Conservation (phyloP, 1,140 invertebrate species). For the Megathymus violae region DNA sequence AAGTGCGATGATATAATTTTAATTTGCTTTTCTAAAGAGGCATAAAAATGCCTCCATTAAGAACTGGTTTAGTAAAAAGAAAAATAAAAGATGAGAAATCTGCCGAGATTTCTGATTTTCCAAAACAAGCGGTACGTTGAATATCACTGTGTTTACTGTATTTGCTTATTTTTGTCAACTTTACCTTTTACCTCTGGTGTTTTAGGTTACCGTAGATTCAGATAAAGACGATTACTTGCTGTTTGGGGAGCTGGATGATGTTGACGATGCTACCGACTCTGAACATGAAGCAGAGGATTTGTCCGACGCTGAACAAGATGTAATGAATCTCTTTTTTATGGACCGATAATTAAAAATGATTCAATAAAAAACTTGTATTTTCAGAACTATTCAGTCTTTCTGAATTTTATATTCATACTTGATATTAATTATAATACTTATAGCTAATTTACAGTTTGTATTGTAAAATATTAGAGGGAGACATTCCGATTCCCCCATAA, state of each 20-base stretch:
- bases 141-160: slow-evolving; percentile 14
- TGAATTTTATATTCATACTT: background rate
- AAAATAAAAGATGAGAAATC: slow-evolving; percentile 49
- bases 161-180: slow-evolving; percentile 7
- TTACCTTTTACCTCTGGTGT: slow-evolving; percentile 1
- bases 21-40: background rate
- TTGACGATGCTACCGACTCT: slow-evolving; percentile 61
- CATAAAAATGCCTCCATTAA: slow-evolving; percentile 71
- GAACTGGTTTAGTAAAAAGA: slow-evolving; percentile 65
- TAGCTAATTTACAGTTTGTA: too few relatives aligned
- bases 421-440: too few relatives aligned
- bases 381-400: too few relatives aligned
- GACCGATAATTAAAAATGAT: too few relatives aligned
- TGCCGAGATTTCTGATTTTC: slow-evolving; percentile 27
- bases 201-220: slow-evolving; percentile 39
- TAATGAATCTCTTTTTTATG: slow-evolving; percentile 40
- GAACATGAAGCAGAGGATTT: slow-evolving; percentile 51
- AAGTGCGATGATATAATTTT: background rate
- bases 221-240: slow-evolving; percentile 55
- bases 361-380: too few relatives aligned
- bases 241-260: slow-evolving; percentile 50
- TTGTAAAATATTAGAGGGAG: too few relatives aligned
- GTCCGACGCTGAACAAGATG: slow-evolving; percentile 68
- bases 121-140: slow-evolving; percentile 27
- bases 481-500: too few relatives aligned